Base-by-base conservation (phyloP, 2,797 vertebrate genomes). In the Enteromius paludinosus region DNA sequence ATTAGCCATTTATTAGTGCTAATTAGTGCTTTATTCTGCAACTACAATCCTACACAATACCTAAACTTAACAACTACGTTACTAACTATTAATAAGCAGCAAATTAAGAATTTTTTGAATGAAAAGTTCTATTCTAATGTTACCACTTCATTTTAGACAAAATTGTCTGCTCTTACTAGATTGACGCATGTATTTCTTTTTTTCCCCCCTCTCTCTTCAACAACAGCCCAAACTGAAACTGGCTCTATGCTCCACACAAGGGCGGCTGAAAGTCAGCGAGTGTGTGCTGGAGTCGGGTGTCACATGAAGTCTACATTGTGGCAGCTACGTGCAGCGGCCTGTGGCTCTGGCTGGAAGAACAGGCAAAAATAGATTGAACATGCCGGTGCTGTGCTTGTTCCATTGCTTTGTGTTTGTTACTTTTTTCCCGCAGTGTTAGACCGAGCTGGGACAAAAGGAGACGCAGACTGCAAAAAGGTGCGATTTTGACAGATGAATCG, bases 341-440 rank as follows among this genome's bases (percentile, higher is more conserved):
- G 84, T 93, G 89, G 92, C 87, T 87, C 86, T 89, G 88, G 85
- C 81, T 88, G 85, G 84, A 90, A 88, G 90, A 90, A 89, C 89
- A 87, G 89, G 88, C 87, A 87, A 90, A 89, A 94, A 92, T 90
- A 89, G 90, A 93, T 88, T 89, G 85, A 87, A 93, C 86, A 81
- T 72, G 76, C 79, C 71, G 61, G 43, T 86, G 30, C 84, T 83
- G 86, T 61, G 86, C 83, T 85, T 83, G 86, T 70, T 90, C 84
- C 84, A 79, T 52, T 87, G 90, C 86, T 87, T 61, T 79, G 81
- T 86, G 86, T 82, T 85, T 64, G 64, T 64, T 73, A 86, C 71
- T 86, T 86, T 61, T 84, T 77, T 64, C 82, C 54, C 52, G 78
- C 33, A 64, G 72, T 85, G 73, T 38, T 83, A 41, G 47, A 33